phyloP scores from a whole-genome alignment of 2,113 vertebrate species.

The Xyliphius kryptos region DNA sequence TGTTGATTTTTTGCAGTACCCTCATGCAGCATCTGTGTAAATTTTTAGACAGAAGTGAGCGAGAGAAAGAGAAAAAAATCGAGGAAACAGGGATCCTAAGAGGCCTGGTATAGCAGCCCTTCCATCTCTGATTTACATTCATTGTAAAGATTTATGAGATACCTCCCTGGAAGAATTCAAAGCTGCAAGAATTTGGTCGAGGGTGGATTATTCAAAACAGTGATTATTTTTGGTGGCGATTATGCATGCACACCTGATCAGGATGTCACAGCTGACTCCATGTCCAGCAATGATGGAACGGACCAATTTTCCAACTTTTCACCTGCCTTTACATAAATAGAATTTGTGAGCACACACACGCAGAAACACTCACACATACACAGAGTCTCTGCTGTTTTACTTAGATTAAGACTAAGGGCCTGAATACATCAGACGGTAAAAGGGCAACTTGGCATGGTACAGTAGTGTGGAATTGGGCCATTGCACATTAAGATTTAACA shows the following conservation, averaged over 20 bases:
- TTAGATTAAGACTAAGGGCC: constrained; percentile 54
- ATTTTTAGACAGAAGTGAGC: constrained; percentile 34
- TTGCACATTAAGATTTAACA: constrained; percentile 46
- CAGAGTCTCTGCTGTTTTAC: constrained; percentile 61
- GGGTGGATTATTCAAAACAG: constrained; percentile 97
- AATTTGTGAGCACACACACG: constrained; percentile 46
- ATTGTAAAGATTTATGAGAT: constrained; percentile 96
- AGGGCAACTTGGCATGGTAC: constrained; percentile 30
- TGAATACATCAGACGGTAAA: constrained; percentile 53
- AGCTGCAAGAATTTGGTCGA: no score
- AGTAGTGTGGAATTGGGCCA: constrained; percentile 39
- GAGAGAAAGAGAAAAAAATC: no score
- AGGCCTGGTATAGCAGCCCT: constrained; percentile 79
- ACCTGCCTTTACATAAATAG: constrained; percentile 84
- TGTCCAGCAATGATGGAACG: constrained; percentile 83
- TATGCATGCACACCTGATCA: constrained; percentile 97
- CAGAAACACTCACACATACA: constrained; percentile 22
- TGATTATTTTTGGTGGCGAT: constrained; percentile 94
- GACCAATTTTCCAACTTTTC: constrained; percentile 86
- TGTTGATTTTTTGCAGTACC: constrained; percentile 26
- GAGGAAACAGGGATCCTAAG: constrained; percentile 67
- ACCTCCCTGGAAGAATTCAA: constrained; percentile 84
- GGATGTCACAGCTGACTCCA: constrained; percentile 80
- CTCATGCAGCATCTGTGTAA: constrained; percentile 43
- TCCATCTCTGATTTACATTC: constrained; percentile 88